Percentiles rank a stretch among this genome's conserved stretches.
phyloP scores from a whole-genome alignment of 2,113 vertebrate species.

The Rissa tridactyla region DNA sequence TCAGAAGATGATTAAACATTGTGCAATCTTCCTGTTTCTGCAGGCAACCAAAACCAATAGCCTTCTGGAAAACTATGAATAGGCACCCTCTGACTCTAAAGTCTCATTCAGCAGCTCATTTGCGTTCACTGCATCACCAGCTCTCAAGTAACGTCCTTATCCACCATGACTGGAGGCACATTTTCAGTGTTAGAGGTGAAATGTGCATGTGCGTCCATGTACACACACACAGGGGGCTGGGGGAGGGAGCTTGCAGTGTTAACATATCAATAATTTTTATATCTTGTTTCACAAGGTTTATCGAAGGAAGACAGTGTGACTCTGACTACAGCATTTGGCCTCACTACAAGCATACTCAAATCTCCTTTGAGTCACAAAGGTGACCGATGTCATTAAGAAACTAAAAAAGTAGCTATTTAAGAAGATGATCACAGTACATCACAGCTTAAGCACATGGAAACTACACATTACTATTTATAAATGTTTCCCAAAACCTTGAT shows the following conservation, averaged over 20 bases:
- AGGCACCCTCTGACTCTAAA: neutral
- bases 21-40: neutral
- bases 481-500: neutral
- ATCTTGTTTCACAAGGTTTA: neutral
- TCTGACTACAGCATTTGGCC: neutral
- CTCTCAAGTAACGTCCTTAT: neutral
- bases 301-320: neutral
- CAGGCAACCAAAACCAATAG: neutral
- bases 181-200: neutral
- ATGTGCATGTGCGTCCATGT: accelerated
- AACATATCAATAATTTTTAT: neutral
- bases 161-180: neutral
- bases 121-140: neutral
- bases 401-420: neutral
- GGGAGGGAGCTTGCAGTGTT: neutral
- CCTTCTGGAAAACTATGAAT: neutral
- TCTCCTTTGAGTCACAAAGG: neutral
- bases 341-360: neutral
- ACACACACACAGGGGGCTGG: neutral
- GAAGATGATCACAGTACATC: neutral
- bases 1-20: neutral
- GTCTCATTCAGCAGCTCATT: neutral
- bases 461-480: neutral
- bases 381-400: neutral
- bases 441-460: neutral